Conservation (phyloP, 64 coral and sea anemone species). For the Catalaphyllia jardinei region DNA sequence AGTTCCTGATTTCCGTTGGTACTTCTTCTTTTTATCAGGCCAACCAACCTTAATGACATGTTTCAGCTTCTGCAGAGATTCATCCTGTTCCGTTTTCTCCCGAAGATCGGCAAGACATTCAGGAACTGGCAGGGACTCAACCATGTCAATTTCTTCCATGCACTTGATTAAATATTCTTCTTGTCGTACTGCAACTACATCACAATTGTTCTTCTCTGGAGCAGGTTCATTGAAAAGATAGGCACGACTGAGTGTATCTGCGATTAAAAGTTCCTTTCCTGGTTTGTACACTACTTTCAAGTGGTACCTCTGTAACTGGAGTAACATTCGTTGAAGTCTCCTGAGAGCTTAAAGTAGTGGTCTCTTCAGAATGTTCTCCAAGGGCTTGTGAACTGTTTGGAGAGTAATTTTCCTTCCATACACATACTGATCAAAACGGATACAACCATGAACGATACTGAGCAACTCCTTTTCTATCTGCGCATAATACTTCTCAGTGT, state of each 20-base stretch:
- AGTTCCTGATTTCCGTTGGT: too few species aligned
- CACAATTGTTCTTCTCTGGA: too few species aligned
- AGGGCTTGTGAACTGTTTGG: conserved; percentile 26
- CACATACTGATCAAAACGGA: conserved; percentile 45
- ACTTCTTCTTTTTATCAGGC: too few species aligned
- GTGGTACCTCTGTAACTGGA: conserved; percentile 38
- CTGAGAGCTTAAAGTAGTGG: conserved; percentile 36
- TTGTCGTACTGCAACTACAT: not conserved
- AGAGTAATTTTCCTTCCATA: conserved; percentile 22
- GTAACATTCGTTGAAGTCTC: conserved; percentile 38
- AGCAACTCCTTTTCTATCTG: conserved; percentile 57
- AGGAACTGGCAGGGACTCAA: not conserved
- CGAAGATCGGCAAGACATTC: too few species aligned
- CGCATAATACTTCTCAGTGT: conserved; percentile 27
- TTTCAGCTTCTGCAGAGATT: too few species aligned
- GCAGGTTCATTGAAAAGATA: conserved; percentile 12
- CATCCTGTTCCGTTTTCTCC: too few species aligned
- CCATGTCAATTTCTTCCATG: conserved; percentile 11
- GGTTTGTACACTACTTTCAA: conserved; percentile 42
- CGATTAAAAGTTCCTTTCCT: conserved; percentile 43
- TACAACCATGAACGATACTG: conserved; percentile 43
- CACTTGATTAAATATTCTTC: too few species aligned
- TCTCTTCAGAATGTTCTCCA: conserved; percentile 43
- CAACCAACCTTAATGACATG: too few species aligned
- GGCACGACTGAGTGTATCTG: conserved; percentile 66